phyloP scores from a whole-genome alignment of 2,888 invertebrate species.

The Tipula confusa region DNA sequence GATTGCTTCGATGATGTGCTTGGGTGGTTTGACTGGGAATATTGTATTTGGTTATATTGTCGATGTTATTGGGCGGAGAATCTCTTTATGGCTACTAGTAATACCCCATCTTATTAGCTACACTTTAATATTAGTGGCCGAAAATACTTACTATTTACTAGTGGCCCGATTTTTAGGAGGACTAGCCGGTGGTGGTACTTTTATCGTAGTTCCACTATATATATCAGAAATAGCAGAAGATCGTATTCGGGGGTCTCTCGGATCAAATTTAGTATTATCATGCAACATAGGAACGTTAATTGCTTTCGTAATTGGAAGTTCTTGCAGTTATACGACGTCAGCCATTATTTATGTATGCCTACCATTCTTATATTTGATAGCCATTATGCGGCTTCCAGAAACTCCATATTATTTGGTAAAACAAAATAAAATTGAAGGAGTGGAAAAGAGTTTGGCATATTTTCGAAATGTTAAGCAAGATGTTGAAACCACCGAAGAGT shows the following conservation, averaged over 20 bases:
- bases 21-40: constrained; percentile 33
- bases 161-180: constrained; percentile 33
- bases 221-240: constrained; percentile 32
- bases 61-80: constrained; percentile 31
- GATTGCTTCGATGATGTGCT: constrained; percentile 31
- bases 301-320: constrained; percentile 42
- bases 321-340: neutral
- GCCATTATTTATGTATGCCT: neutral
- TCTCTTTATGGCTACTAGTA: neutral
- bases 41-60: constrained; percentile 32
- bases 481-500: neutral
- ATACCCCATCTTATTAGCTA: constrained; percentile 26
- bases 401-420: constrained; percentile 31
- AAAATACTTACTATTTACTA: constrained; percentile 30
- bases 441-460: constrained; percentile 32
- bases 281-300: constrained; percentile 44
- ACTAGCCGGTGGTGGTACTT: constrained; percentile 33
- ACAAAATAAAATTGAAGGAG: constrained; percentile 29
- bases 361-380: neutral
- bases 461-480: neutral
- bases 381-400: constrained; percentile 32
- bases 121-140: constrained; percentile 29
- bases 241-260: constrained; percentile 44
- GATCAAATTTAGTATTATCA: constrained; percentile 44
- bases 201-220: constrained; percentile 31